A percentile compares a stretch with the other conserved stretches of the same genome.
These are phyloP conservation scores for Cephus rjabovi DNA, from an alignment of 2,888 invertebrate genomes.

Conservation along the genomic window DNA sequence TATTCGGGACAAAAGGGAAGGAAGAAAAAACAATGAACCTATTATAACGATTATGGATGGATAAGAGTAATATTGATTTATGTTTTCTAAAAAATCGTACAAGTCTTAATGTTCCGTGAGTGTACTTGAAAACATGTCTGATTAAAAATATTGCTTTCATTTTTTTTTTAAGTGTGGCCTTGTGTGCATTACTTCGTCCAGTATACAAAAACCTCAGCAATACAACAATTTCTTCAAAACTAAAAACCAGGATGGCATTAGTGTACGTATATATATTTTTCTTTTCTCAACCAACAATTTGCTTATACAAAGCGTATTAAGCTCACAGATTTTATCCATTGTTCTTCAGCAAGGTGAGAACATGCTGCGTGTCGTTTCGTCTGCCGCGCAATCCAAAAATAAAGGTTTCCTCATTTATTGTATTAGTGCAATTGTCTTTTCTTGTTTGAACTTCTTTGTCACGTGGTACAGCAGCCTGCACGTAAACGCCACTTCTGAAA, in stretches of 20 bases:
- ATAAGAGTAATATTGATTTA: conserved; percentile 17
- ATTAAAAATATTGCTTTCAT: conserved; percentile 61
- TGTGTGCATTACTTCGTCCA: not conserved
- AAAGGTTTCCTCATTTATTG: conserved; percentile 63
- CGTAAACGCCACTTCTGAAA: conserved; percentile 72
- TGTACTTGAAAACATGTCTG: conserved; percentile 44
- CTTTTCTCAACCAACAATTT: not conserved
- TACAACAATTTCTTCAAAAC: not conserved
- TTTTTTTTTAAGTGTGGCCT: conserved; percentile 47
- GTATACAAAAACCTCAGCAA: not conserved
- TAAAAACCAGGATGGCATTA: not conserved
- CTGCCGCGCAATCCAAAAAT: conserved; percentile 73
- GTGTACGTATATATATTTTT: not conserved
- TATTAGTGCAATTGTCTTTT: conserved; percentile 65
- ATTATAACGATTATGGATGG: conserved; percentile 8
- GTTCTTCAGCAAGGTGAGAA: conserved; percentile 51
- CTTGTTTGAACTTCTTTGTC: conserved; percentile 67
- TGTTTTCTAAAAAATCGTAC: conserved; percentile 16
- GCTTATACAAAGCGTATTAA: not conserved
- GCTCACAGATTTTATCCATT: not conserved
- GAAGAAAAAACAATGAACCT: conserved; percentile 11
- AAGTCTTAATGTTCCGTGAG: conserved; percentile 26
- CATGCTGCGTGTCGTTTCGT: conserved; percentile 70
- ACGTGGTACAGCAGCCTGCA: conserved; percentile 72
- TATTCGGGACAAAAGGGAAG: conserved; percentile 34